Percentiles rank a stretch among this genome's conserved stretches.
Conservation (phyloP, 1,140 invertebrate species). For the Cotesia chilonis region DNA sequence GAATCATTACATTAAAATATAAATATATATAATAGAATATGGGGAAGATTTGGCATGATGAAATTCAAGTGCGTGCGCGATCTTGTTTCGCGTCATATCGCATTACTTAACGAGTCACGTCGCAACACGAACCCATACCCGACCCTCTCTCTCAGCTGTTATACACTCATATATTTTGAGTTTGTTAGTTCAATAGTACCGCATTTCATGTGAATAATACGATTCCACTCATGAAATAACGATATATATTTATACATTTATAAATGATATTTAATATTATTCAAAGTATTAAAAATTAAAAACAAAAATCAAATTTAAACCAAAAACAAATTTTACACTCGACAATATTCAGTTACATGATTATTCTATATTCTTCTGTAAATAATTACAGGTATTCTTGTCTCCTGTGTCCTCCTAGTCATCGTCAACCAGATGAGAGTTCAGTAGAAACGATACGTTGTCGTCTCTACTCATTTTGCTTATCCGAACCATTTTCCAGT, state of each 20-base stretch:
- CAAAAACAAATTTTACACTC: too few relatives aligned
- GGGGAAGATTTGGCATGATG: constrained; percentile 21
- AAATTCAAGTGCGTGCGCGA: constrained; percentile 29
- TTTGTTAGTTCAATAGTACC: too few relatives aligned
- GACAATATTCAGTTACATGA: too few relatives aligned
- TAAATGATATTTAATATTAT: too few relatives aligned
- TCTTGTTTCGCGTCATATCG: constrained; percentile 29
- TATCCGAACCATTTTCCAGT: constrained; percentile 50
- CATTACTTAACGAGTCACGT: constrained; percentile 21
- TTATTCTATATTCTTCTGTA: background rate
- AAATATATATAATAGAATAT: background rate
- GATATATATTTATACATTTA: too few relatives aligned
- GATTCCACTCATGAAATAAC: too few relatives aligned
- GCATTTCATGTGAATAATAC: too few relatives aligned
- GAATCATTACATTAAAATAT: too few relatives aligned
- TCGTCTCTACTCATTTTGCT: constrained; percentile 49
- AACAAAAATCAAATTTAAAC: too few relatives aligned
- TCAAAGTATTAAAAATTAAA: too few relatives aligned
- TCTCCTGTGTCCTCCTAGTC: background rate
- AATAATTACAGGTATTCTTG: constrained; percentile 10
- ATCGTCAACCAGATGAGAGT: background rate
- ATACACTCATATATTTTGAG: too few relatives aligned
- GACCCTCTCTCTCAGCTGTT: background rate
- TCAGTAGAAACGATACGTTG: background rate
- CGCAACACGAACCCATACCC: too few relatives aligned